Base-by-base conservation (phyloP, 2,797 vertebrate genomes). In the Fistularia commersonii region DNA sequence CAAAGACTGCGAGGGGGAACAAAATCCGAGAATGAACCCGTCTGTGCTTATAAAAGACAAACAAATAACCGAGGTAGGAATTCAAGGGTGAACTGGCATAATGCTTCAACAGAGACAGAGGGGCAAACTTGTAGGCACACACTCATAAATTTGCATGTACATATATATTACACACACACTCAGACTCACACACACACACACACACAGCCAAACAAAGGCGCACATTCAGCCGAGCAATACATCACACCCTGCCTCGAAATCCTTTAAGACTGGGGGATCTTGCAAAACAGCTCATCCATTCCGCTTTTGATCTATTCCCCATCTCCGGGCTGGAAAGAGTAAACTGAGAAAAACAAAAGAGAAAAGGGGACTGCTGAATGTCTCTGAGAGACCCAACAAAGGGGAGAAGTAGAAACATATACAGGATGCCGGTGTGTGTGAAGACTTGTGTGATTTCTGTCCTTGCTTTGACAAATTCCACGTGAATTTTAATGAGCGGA, bases 281-380 rank as follows among this genome's bases (percentile, higher is more conserved):
- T 74, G 76, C 80, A 88, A 85, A 87, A 79, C 76, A 89, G 72
- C 80, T 84, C 85, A 86, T 87, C 77, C 80, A 84, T 84, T 84
- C 73, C 79, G 77, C 78, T 78, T 89, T 85, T 89, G 82, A 89
- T 86, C 83, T 87, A 84, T 88, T 88, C 81, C 81, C 82, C 77
- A 88, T 87, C 82, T 88, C 74, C 81, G 88, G 74, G 72, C 79
- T 74, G 83, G 73, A 83, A 84, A 87, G 76, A 77, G 82, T 77
- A 82, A 74, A 81, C 62, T 66, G 79, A 80, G 76, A 76, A 86
- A 82, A 84, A 87, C 80, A 82, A 86, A 82, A 83, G 78, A 83
- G 77, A 68, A 81, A 74, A 73, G 71, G 82, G 81, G 81, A 80
- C 84, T 72, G 80, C 71, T 82, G 76, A 54, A 74, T 10, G 76